Base-by-base conservation (phyloP, 2,888 invertebrate species). In the Drosophila histrio region DNA sequence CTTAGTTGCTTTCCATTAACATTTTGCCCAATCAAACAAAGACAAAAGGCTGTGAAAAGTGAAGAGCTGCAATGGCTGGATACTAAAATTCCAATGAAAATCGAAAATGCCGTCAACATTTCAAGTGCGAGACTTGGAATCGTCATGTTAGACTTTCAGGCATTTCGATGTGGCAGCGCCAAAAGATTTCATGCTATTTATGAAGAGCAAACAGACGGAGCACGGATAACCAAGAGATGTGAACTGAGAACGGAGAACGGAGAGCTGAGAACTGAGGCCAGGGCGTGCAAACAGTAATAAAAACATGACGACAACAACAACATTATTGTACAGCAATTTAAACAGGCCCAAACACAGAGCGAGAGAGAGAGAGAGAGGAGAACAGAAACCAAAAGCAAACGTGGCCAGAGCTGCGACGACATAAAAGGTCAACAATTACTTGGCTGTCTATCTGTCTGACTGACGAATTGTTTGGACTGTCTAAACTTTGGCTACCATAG, bases 341-440 rank as follows among this genome's bases (percentile, higher is more conserved):
- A 77, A 68, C 72, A 65, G 77, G 52, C 65, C 65, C 67, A 44
- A 52, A 44, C 24, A 26, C 41, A 43, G 49, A 65, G 57, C 22
- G 53, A 46, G 62, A 41, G 65, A 15, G 41, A 65, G 47, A 36
- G 41, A 53, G 54, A 71, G 66, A 66, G 58, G 44, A 44, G 41
- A 56, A 13, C 30, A 59, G 50, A 80, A 67, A 64, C 65, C 57
- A 63, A 66, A 68, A 36, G 70, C 69, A 73, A 79, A 86, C 83
- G 77, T 72, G 84, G 81, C 64, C 59, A 60, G 52, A 50, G 72
- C 62, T 76, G 66, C 77, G 75, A 63, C 84, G 74, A 82, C 82
- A 70, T 88, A 81, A 84, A 86, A 86, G 88, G 88, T 86, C 87
- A 87, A 88, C 83, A 89, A 89, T 89, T 88, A 88, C 88, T 87